Conservation (phyloP, 2,888 invertebrate species). For the Nasonovia ribisnigri region DNA sequence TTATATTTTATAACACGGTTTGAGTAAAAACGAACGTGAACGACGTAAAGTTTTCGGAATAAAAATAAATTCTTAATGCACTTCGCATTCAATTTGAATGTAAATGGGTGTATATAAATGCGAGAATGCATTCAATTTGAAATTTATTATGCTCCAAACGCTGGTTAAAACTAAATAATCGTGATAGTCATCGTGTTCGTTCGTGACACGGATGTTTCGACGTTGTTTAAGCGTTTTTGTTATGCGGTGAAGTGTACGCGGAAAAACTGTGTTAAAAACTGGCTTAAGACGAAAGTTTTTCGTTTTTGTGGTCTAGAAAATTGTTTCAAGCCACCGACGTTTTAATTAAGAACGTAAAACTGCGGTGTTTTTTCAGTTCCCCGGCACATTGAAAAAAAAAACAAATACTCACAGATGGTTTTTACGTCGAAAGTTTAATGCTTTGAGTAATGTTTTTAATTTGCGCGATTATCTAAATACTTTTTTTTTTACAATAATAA, state of each 20-base stretch:
- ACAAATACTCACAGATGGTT: constrained; percentile 43
- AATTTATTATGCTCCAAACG: not conserved
- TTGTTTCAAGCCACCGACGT: not conserved
- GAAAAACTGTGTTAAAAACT: not conserved
- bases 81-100: not conserved
- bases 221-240: not conserved
- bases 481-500: not conserved
- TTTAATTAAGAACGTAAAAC: constrained; percentile 51
- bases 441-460: constrained; percentile 43
- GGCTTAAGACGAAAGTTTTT: constrained; percentile 33
- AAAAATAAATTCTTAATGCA: not conserved
- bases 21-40: not conserved
- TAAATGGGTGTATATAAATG: not conserved
- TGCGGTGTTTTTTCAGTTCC: not conserved
- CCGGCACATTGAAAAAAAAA: not conserved
- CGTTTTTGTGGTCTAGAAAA: not conserved
- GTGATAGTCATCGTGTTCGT: not conserved
- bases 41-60: not conserved
- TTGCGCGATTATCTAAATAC: constrained; percentile 9
- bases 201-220: not conserved
- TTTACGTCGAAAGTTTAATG: constrained; percentile 40
- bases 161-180: not conserved
- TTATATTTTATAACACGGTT: not conserved
- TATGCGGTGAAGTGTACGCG: not conserved
- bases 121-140: not conserved